Evolutionary conservation across 2,888 invertebrate genomes (phyloP), one percentile per base, ranked within the genome.

Genomic region (Mesorhabditis spiculigera): DNA sequence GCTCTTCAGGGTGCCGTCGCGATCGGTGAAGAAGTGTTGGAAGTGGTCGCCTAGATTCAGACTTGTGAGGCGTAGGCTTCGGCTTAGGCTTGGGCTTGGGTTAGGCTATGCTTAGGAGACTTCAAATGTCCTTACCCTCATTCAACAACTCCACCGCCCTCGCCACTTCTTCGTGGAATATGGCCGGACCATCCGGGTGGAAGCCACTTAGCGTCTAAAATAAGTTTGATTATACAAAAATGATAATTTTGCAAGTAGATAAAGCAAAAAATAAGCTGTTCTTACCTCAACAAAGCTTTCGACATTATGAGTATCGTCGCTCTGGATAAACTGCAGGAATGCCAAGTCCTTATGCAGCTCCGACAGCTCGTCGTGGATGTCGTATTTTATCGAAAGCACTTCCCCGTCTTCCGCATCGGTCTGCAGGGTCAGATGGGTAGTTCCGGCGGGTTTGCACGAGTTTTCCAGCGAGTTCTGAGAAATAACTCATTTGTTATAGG

Each of bases 11-110:
- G 79, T 79, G 63, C 79, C 79, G 67, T 79, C 79, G 16, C 82
- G 75, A 68, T 82, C 82, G n/a, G 81, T 81, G 73, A 82, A 82
- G 70, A 82, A 78, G 50, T 75, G 80, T 64, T 80, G 75, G 71
- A 80, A 82, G 68, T 81, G 81, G 58, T 78, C 78, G 43, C 77
- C 81, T 65, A 72, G 70, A 44, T n/a, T n/a, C n/a, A n/a, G n/a
- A n/a, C n/a, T n/a, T n/a, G n/a, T n/a, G n/a, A n/a, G n/a, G n/a
- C n/a, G n/a, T n/a, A n/a, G n/a, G n/a, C n/a, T n/a, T n/a, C n/a
- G n/a, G n/a, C n/a, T n/a, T n/a, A n/a, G n/a, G n/a, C n/a, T n/a
- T n/a, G n/a, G n/a, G n/a, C n/a, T n/a, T n/a, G n/a, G 58, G n/a
- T 50, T 50, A 13, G n/a, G 10, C 10, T 50, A 13, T 2, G 58